Evolutionary conservation across 1,140 invertebrate species (phyloP), one percentile per base, ranked within the genome.

Genomic region (Tachypleus tridentatus): DNA sequence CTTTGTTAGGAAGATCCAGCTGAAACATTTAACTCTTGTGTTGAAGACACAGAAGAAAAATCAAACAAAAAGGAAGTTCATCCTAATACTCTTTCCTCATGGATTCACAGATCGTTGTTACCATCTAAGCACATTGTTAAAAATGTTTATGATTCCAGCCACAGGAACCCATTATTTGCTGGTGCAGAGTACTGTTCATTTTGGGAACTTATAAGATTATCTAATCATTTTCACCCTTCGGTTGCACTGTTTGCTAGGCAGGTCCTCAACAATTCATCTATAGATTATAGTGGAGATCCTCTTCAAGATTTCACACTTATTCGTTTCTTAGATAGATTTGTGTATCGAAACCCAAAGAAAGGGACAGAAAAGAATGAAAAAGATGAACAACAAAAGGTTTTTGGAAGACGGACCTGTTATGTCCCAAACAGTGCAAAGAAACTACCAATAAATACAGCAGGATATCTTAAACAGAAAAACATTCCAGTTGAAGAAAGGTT

Each of bases 311-410:
- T 97, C 73, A 88, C 87, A 0, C 76, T 91, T 2, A 87, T 91
- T 49, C 80, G 90, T 65, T 98, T 98, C 74, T 78, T 98, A 8
- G 94, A 98, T 74, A 81, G 93, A 64, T 98, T 97, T 77, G 91
- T 93, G 3, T 98, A 93, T 73, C 92, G 95, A 76, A 98, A 98
- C 81, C 93, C 95, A 0, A 98, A 98, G 76, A 86, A 72, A 73
- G 29, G 86, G 85, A 75, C 74, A 73, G 69, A 76, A 71, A 69
- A 69, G 61, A 65, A 67, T 47, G 61, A 67, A 7, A 7, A 11
- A 7, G 51, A 67, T 29, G 47, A 57, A 53, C 54, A 59, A 6
- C 60, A 67, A 58, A 64, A 63, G 64, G 61, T 73, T 58, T 72
- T 73, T 62, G 69, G 73, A 51, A 64, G 58, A 11, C 59, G 69